phyloP scores from a whole-genome alignment of 2,888 invertebrate species.

The Antheraea yamamai region DNA sequence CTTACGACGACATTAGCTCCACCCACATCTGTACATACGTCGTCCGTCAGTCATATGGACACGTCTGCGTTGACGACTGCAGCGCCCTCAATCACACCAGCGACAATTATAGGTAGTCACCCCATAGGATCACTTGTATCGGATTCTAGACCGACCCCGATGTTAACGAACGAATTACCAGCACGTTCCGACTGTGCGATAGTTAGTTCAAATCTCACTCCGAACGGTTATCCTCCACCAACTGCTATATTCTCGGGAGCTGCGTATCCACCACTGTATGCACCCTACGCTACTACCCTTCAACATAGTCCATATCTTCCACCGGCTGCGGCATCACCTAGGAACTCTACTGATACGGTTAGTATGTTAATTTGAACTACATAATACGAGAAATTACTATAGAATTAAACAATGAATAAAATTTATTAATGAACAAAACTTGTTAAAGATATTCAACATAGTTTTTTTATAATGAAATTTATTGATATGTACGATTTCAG shows the following conservation, averaged over 20 bases:
- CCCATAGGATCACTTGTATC: conserved; percentile 60
- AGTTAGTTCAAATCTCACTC: conserved; percentile 85
- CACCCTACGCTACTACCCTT: conserved; percentile 88
- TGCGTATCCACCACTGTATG: conserved; percentile 86
- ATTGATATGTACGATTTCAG: conserved; percentile 48
- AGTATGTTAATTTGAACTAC: conserved; percentile 25
- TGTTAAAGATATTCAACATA: not conserved
- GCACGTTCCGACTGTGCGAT: conserved; percentile 63
- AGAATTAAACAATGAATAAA: not conserved
- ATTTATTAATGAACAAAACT: no score
- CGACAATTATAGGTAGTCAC: conserved; percentile 60
- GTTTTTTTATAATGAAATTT: not conserved
- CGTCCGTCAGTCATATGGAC: conserved; percentile 57
- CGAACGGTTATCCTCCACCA: conserved; percentile 84
- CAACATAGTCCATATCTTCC: conserved; percentile 89
- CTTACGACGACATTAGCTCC: conserved; percentile 50
- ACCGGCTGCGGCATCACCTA: conserved; percentile 84
- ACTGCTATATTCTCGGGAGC: conserved; percentile 87
- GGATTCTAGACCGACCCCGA: conserved; percentile 65
- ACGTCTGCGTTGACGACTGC: conserved; percentile 48
- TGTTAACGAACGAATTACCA: conserved; percentile 77
- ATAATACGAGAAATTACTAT: not conserved
- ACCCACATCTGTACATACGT: conserved; percentile 54
- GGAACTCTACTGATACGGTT: conserved; percentile 82
- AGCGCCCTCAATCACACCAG: conserved; percentile 52